Conservation (phyloP, 2,113 vertebrate genomes). For the Lonchura striata region DNA sequence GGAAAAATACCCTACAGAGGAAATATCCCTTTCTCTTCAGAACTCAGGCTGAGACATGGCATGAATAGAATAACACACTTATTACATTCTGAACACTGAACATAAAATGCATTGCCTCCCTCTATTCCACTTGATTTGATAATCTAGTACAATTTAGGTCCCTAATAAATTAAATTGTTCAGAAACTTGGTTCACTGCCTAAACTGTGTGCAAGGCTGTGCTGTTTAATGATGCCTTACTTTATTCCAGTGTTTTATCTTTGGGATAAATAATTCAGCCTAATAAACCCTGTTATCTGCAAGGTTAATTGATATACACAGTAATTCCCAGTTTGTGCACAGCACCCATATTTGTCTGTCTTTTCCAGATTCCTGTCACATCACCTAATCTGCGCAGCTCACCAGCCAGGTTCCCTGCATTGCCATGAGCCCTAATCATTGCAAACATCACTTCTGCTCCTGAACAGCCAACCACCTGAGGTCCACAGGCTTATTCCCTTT, state of each 20-base stretch:
- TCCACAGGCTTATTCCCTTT: not conserved
- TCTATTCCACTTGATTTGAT: conserved; percentile 63
- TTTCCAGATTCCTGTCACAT: not conserved
- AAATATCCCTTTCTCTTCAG: conserved; percentile 45
- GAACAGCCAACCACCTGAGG: not conserved
- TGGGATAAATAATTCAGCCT: conserved; percentile 65
- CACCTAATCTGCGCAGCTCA: conserved; percentile 5
- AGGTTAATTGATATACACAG: conserved; percentile 60
- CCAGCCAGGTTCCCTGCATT: not conserved
- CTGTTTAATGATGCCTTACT: conserved; percentile 50
- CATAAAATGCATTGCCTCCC: conserved; percentile 28
- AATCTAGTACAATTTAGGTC: conserved; percentile 40
- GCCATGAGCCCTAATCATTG: not conserved
- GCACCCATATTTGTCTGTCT: not conserved
- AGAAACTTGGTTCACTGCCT: conserved; percentile 59
- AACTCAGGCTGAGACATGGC: conserved; percentile 15
- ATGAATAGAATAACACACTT: conserved; percentile 40
- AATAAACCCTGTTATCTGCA: conserved; percentile 46
- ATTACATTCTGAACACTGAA: conserved; percentile 12
- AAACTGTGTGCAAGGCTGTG: conserved; percentile 44
- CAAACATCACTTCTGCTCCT: not conserved
- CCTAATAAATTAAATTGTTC: conserved; percentile 68
- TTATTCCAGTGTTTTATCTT: conserved; percentile 44
- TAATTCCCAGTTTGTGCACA: conserved; percentile 33
- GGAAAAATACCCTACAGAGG: conserved; percentile 61